Evolutionary conservation across 2,113 vertebrate species (phyloP), one percentile per base, ranked within the genome.

Genomic region (Anseranas semipalmata): DNA sequence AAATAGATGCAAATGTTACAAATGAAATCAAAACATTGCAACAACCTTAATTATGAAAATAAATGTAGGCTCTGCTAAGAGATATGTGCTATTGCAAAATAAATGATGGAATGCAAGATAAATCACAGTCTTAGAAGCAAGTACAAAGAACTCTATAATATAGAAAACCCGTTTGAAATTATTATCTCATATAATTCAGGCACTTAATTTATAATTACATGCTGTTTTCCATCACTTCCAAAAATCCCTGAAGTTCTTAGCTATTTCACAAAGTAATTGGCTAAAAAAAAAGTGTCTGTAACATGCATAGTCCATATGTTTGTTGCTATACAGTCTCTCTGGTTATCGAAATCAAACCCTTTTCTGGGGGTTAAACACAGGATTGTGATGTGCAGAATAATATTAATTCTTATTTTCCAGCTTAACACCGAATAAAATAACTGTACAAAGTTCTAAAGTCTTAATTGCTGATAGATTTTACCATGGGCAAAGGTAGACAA

Each of bases 271-370:
- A 9, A 76, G 60, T 52, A 15, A 46, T 53, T 52, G 82, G 27
- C 32, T 68, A 52, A 28, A 2, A n/a, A 2, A n/a, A 6, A 24
- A 4, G 4, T 43, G 21, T 8, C 35, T 33, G 30, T 25, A 43
- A 9, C 35, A 2, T 7, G 2, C 39, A 11, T 0, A 24, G 43
- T 35, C 62, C 43, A 2, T 7, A 0, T 19, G 25, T 74, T 66
- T 60, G 8, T 20, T 22, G 35, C 28, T 5, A 2, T 27, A 30
- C 0, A 2, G 22, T 43, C 48, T 59, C 41, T 19, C 37, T 46
- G 58, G 16, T 20, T 72, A 3, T 25, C 9, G 6, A 50, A 68
- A 35, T 52, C 32, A 17, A 67, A 24, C 52, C 30, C 13, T 33
- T 70, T 67, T 43, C 1, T 6, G 27, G 39, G 35, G 71, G 43